Evolutionary conservation across 1,140 invertebrate genomes (phyloP).

Genomic region (roundworm (Caenorhabditis elegans)): WBcel235 BX284606.5:11388001-11388500

Average conservation of each 20-base stretch:
- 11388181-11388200: too few species aligned
- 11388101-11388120: background rate
- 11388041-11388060: background rate
- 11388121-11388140: background rate
- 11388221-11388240: too few species aligned
- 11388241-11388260: too few species aligned
- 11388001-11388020: conserved; percentile 20
- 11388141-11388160: too few species aligned
- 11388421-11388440: background rate
- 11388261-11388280: too few species aligned
- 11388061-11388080: background rate
- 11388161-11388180: too few species aligned
- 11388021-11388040: background rate
- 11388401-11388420: background rate
- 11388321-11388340: background rate
- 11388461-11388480: background rate
- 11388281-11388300: too few species aligned
- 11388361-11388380: background rate
- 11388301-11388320: background rate
- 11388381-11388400: background rate
- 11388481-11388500: too few species aligned
- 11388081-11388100: background rate
- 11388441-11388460: background rate
- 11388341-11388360: background rate
- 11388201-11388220: too few species aligned